Evolutionary conservation across 2,888 invertebrate species (phyloP).

Genomic region (Scelioninae gen. 1): DNA sequence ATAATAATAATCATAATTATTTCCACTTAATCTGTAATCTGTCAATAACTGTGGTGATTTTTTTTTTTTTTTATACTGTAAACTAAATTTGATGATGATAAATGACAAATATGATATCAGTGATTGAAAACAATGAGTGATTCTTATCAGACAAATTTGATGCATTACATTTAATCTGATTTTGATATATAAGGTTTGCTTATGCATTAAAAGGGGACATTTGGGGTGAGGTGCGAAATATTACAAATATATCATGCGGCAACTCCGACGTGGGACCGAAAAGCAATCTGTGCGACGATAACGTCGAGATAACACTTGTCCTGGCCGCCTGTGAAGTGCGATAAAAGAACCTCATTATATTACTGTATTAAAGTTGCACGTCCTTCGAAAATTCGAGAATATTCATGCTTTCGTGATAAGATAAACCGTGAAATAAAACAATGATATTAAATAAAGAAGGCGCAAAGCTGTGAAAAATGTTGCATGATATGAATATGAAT

Average conservation of each 20-base stretch:
- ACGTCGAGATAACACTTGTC: slow-evolving; percentile 70
- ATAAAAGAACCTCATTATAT: slow-evolving; percentile 71
- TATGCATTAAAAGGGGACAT: slow-evolving; percentile 40
- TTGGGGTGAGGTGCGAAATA: slow-evolving; percentile 48
- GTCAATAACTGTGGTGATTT: too few species aligned
- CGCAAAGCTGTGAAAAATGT: slow-evolving; percentile 54
- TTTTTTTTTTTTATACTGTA: too few species aligned
- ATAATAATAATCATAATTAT: too few species aligned
- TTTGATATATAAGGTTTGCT: slow-evolving; percentile 42
- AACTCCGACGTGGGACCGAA: slow-evolving; percentile 54
- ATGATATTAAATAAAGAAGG: slow-evolving; percentile 59
- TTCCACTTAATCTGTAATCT: too few species aligned
- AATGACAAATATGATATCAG: too few species aligned
- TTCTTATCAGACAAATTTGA: slow-evolving; percentile 43
- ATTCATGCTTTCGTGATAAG: slow-evolving; percentile 69
- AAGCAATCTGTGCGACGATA: slow-evolving; percentile 65
- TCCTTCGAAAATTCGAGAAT: slow-evolving; percentile 69
- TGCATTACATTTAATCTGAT: slow-evolving; percentile 52
- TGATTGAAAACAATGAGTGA: slow-evolving; percentile 31
- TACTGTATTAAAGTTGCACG: slow-evolving; percentile 69
- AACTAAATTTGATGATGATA: too few species aligned
- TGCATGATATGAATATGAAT: slow-evolving; percentile 57
- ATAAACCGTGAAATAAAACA: slow-evolving; percentile 67
- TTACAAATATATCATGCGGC: slow-evolving; percentile 58
- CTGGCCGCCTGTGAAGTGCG: slow-evolving; percentile 66